Evolutionary conservation across 2,888 invertebrate species (phyloP), one percentile per base, ranked within the genome.

Genomic region (Ochropleura plecta): DNA sequence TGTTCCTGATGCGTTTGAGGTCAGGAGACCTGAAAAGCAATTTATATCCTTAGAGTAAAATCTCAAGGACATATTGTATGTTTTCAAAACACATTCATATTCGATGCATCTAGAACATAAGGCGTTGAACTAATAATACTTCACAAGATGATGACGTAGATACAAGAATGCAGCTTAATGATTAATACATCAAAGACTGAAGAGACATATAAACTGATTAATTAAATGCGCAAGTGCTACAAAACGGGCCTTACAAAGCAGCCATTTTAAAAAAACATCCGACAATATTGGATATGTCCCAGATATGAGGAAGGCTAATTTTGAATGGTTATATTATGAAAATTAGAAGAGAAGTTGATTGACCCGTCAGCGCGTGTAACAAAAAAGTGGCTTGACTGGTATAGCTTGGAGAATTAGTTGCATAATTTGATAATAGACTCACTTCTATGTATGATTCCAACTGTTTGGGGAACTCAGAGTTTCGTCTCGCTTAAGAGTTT

Each of bases 331-430:
- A 70, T 76, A 69, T 74, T 60, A 73, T 59, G 66, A 68, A 73
- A 66, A 73, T 68, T 75, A n/a, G 66, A 57, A 48, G 57, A 48
- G 10, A 69, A 83, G 88, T 87, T 87, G 74, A 79, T 30, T 83
- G 86, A 86, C 77, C 86, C 49, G 40, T 16, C 42, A 44, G 20
- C 55, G 46, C 40, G 65, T 76, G 70, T 68, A 49, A 69, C 60
- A 76, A 84, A 79, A 65, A 78, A 76, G 66, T 76, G 49, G 69
- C 20, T 51, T 48, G 67, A 84, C 79, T n/a, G 75, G 74, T 74
- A 42, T 57, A 20, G 48, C 44, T 44, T 48, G 46, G 9, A 48
- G 49, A 66, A 53, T 76, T 72, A 60, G 60, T 87, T 86, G 83
- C 60, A 75, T 78, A 80, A 87, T 84, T 72, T 71, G 78, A 59